Evolutionary conservation across 2,888 invertebrate species (phyloP).

Genomic region (Phasia obesa): DNA sequence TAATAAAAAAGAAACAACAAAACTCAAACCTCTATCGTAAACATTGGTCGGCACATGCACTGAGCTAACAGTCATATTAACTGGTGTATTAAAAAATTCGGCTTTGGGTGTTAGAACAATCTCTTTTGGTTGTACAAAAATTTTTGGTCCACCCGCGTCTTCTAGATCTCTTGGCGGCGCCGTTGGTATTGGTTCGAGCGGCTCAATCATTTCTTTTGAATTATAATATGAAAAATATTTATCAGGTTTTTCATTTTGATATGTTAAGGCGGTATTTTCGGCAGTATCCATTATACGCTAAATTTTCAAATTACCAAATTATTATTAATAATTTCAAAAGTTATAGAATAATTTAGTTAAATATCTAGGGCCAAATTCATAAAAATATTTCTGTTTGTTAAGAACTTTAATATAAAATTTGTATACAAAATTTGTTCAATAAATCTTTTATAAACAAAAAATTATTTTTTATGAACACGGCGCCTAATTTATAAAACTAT

Average conservation of each 20-base stretch:
- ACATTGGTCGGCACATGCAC: conserved; percentile 98
- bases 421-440: no score
- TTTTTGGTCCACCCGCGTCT: conserved; percentile 85
- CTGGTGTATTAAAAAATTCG: conserved; percentile 90
- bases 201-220: conserved; percentile 87
- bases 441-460: no score
- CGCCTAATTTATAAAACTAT: no score
- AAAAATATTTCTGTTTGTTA: no score
- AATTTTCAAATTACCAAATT: conserved; percentile 51
- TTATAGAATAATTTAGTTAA: no score
- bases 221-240: conserved; percentile 87
- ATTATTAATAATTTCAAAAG: neutral
- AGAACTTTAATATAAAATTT: no score
- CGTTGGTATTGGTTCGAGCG: conserved; percentile 83
- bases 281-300: conserved; percentile 94
- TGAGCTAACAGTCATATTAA: conserved; percentile 91
- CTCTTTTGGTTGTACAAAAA: conserved; percentile 84
- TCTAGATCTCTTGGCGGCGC: conserved; percentile 83
- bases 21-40: conserved; percentile 90
- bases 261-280: conserved; percentile 89
- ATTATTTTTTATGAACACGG: no score
- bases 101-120: conserved; percentile 87
- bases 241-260: conserved; percentile 84
- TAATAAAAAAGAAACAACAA: conserved; percentile 50
- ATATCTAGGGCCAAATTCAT: no score